Conservation (phyloP, 1,140 invertebrate species). For the Cephus cinctus region DNA sequence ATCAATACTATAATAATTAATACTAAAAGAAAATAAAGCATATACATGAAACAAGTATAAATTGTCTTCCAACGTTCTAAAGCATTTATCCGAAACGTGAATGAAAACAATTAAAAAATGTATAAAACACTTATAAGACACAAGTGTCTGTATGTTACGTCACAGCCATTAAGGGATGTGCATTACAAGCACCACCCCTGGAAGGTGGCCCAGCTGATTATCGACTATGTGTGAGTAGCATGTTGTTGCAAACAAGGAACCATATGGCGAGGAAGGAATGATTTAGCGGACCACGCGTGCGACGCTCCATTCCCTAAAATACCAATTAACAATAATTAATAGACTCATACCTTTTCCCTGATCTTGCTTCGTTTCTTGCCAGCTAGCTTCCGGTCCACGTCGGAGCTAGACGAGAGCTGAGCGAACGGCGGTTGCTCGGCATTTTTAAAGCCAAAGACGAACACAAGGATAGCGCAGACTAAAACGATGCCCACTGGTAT, state of each 20-base stretch:
- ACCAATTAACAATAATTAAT: too few species aligned
- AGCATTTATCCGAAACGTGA: too few species aligned
- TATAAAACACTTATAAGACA: slow-evolving; percentile 9
- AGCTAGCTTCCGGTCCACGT: slow-evolving; percentile 64
- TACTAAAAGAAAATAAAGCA: too few species aligned
- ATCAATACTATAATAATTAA: neutral
- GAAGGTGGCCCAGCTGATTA: slow-evolving; percentile 32
- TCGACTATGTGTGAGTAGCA: slow-evolving; percentile 19
- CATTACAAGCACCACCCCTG: slow-evolving; percentile 4
- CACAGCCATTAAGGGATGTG: slow-evolving; percentile 10
- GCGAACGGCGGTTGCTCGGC: slow-evolving; percentile 72
- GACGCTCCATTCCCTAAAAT: too few species aligned
- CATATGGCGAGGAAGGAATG: slow-evolving; percentile 35
- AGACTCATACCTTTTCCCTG: slow-evolving; percentile 71
- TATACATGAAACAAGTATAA: too few species aligned
- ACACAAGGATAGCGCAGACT: slow-evolving; percentile 66
- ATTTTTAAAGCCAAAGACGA: slow-evolving; percentile 71
- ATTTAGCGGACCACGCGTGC: neutral
- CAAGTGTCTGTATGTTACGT: slow-evolving; percentile 13
- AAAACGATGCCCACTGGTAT: slow-evolving; percentile 67
- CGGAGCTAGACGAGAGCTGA: slow-evolving; percentile 60
- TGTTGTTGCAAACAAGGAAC: slow-evolving; percentile 16
- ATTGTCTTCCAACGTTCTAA: too few species aligned
- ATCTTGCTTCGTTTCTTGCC: slow-evolving; percentile 66
- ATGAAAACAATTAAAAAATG: neutral